Evolutionary conservation across 2,888 invertebrate genomes (phyloP).

Genomic region (Apamea sordens): DNA sequence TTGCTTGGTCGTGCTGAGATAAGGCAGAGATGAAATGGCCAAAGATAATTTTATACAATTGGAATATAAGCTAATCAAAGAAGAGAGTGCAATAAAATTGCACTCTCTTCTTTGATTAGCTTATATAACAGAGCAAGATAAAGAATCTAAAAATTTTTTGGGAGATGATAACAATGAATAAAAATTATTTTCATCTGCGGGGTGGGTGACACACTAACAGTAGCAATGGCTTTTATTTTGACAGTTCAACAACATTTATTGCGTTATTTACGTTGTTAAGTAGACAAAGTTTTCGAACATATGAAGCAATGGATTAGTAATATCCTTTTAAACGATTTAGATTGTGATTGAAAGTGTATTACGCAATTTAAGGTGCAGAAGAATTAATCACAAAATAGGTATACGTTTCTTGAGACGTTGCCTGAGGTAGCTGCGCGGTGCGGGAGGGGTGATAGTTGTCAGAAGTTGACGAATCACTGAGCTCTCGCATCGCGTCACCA

Average conservation of each 20-base stretch:
- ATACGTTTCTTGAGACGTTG: not conserved
- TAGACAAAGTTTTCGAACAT: not conserved
- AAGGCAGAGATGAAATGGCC: not conserved
- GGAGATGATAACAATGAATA: not conserved
- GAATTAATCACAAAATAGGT: too few relatives aligned
- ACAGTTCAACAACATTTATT: not conserved
- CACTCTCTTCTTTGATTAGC: too few relatives aligned
- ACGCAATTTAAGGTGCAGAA: not conserved
- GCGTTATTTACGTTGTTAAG: not conserved
- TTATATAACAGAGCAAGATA: not conserved
- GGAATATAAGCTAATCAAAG: not conserved
- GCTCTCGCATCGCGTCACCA: too few relatives aligned
- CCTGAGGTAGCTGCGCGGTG: too few relatives aligned
- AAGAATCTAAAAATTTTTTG: not conserved
- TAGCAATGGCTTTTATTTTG: not conserved
- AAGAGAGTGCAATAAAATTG: not conserved
- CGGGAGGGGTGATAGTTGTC: too few relatives aligned
- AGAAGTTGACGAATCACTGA: too few relatives aligned
- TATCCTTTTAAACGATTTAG: too few relatives aligned
- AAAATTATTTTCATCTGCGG: too few relatives aligned
- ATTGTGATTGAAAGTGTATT: not conserved
- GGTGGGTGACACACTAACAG: too few relatives aligned
- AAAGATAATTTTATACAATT: not conserved
- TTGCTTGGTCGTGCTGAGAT: constrained; percentile 9
- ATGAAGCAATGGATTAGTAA: not conserved